These are phyloP conservation scores for Artemia sinica DNA, from an alignment of 2,888 invertebrate species.

Conservation along the genomic window DNA sequence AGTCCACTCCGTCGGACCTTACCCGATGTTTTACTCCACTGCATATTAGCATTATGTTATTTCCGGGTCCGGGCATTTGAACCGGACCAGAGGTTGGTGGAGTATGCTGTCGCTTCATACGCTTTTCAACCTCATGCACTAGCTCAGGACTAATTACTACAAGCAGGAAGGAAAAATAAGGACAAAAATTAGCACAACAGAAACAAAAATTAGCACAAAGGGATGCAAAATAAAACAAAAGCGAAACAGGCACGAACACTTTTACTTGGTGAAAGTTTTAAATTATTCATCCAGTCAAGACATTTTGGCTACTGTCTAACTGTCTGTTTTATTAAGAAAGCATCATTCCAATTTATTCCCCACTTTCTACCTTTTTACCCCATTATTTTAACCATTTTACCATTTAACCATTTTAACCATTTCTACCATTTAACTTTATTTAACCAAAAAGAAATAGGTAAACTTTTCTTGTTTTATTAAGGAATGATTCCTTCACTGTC, in stretches of 20 bases:
- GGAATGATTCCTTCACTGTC: too few relatives aligned
- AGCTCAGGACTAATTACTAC: slow-evolving; percentile 73
- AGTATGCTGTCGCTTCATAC: slow-evolving; percentile 62
- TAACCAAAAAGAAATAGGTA: slow-evolving; percentile 24
- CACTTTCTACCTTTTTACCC: not conserved
- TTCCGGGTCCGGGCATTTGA: slow-evolving; percentile 8
- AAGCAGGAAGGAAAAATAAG: slow-evolving; percentile 33
- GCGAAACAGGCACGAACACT: slow-evolving; percentile 18
- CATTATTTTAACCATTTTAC: too few relatives aligned
- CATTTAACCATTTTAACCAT: too few relatives aligned
- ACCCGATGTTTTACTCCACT: slow-evolving; percentile 27
- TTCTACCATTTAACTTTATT: slow-evolving; percentile 11
- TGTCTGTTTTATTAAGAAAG: too few relatives aligned
- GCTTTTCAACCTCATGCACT: slow-evolving; percentile 70
- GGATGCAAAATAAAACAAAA: slow-evolving; percentile 28
- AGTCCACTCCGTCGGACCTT: slow-evolving; percentile 29
- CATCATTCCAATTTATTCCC: not conserved
- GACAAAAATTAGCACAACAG: slow-evolving; percentile 28
- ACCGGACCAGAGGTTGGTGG: slow-evolving; percentile 39
- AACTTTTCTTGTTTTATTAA: not conserved
- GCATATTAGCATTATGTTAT: slow-evolving; percentile 24
- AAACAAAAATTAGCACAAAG: slow-evolving; percentile 25
- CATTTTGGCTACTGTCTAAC: too few relatives aligned
- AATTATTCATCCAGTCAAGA: too few relatives aligned
- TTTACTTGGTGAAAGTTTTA: too few relatives aligned